phyloP scores from a whole-genome alignment of 2,113 vertebrate genomes.

The Cisticola juncidis region DNA sequence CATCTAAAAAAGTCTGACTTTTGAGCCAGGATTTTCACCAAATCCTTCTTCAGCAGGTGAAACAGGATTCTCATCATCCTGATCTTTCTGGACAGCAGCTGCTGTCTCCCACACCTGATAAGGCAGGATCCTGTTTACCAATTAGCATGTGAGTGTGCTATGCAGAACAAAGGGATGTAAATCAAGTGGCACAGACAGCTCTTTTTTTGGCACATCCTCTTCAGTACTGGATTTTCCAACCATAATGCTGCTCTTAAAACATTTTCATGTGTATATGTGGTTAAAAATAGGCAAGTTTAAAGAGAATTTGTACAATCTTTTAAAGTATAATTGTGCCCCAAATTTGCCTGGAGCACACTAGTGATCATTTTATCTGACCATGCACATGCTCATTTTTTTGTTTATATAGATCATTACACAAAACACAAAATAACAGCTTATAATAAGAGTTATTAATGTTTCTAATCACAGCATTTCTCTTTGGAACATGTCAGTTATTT shows the following conservation, averaged over 20 bases:
- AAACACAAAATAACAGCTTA: background rate
- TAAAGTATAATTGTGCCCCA: background rate
- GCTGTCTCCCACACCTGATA: background rate
- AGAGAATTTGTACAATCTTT: background rate
- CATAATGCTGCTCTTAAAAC: background rate
- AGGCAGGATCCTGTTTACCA: slow-evolving; percentile 32
- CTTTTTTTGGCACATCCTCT: background rate
- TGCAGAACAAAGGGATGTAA: background rate
- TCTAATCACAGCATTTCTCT: background rate
- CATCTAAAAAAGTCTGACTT: background rate
- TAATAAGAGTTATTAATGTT: background rate
- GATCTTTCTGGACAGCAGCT: slow-evolving; percentile 30
- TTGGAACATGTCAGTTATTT: background rate
- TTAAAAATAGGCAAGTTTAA: background rate
- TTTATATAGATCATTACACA: background rate
- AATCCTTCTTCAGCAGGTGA: background rate
- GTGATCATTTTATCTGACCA: background rate
- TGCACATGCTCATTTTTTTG: background rate
- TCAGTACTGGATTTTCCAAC: background rate
- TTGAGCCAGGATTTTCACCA: background rate
- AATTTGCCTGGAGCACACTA: background rate
- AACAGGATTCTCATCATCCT: background rate
- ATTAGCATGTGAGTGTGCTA: background rate
- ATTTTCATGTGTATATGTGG: background rate
- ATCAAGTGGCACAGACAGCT: background rate